A percentile compares a stretch with the other conserved stretches of the same genome.
phyloP scores from a whole-genome alignment of 2,113 vertebrate species.

The Balaenoptera acutorostrata region DNA sequence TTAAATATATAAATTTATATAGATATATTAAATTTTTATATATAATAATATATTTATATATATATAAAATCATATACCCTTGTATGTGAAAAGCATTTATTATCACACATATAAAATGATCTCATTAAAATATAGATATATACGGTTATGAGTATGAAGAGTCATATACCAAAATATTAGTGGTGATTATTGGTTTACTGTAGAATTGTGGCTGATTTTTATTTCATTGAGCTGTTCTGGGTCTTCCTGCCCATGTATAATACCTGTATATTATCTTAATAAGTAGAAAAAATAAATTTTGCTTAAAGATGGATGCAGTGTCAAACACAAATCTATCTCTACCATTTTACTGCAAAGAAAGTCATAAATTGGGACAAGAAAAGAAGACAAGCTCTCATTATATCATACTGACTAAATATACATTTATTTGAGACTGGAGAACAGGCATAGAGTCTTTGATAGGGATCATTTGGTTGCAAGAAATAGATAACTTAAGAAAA shows the following conservation, averaged over 20 bases:
- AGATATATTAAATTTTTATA: neutral
- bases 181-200: neutral
- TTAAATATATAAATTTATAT: neutral
- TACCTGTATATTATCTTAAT: neutral
- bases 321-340: neutral
- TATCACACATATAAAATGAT: neutral
- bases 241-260: neutral
- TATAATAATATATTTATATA: neutral
- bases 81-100: neutral
- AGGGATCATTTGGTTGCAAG: neutral
- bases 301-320: neutral
- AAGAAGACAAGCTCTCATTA: neutral
- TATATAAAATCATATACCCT: neutral
- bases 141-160: neutral
- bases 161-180: neutral
- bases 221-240: neutral
- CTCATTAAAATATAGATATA: neutral
- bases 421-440: neutral
- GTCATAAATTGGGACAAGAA: neutral
- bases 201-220: neutral
- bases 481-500: neutral
- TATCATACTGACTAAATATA: neutral
- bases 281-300: neutral
- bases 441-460: neutral
- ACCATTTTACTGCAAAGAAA: neutral